These are phyloP conservation scores for Heptranchias perlo DNA, from an alignment of 2,113 vertebrate genomes.

Conservation along the genomic window DNA sequence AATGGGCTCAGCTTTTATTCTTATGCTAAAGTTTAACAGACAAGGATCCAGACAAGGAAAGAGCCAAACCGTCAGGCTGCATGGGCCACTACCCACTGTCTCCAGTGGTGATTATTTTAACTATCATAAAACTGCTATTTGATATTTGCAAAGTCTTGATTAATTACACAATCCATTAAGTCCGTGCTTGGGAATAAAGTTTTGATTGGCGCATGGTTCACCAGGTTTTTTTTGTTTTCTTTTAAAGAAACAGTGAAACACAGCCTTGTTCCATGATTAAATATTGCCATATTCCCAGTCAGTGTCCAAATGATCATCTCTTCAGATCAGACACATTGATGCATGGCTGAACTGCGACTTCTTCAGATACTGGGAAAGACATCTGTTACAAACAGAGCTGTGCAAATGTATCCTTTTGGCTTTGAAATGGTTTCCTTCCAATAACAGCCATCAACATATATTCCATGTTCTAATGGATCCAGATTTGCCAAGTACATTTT, in stretches of 20 bases:
- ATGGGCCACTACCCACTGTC: not conserved
- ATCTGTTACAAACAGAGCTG: not conserved
- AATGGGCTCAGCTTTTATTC: not conserved
- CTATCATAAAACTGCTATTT: constrained; percentile 16
- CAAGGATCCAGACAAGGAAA: constrained; percentile 29
- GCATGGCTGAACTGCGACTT: not conserved
- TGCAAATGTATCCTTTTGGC: not conserved
- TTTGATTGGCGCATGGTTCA: not conserved
- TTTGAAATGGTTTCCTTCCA: not conserved
- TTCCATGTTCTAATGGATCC: not conserved
- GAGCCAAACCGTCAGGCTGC: not conserved
- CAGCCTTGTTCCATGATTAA: constrained; percentile 1
- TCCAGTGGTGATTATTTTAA: not conserved
- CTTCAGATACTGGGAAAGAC: not conserved
- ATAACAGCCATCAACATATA: not conserved
- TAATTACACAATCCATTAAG: not conserved
- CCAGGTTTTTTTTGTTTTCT: not conserved
- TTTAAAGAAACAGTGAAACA: not conserved
- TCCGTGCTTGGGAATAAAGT: not conserved
- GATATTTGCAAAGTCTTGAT: not conserved
- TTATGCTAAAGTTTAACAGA: not conserved
- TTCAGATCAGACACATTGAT: not conserved
- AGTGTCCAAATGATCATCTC: not conserved
- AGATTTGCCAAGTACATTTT: not conserved
- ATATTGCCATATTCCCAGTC: not conserved